phyloP scores from a whole-genome alignment of 1,140 invertebrate species.

The Drosophila repletoides region DNA sequence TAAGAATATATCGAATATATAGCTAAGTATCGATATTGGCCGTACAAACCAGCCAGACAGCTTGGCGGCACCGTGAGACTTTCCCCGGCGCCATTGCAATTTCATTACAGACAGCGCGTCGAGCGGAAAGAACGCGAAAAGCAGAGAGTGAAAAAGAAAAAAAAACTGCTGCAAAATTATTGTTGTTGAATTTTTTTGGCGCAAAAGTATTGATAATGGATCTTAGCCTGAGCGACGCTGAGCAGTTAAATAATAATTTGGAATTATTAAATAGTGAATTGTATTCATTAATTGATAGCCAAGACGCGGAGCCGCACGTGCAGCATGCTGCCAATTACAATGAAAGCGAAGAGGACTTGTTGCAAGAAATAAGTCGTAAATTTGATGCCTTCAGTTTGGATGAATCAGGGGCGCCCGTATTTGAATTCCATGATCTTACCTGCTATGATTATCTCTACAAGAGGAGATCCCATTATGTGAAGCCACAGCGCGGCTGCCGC shows the following conservation, averaged over 20 bases:
- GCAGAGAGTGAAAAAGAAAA: too few species aligned
- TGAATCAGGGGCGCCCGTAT: conserved; percentile 2
- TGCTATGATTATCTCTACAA: too few species aligned
- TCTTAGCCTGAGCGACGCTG: conserved; percentile 10
- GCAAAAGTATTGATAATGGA: background rate
- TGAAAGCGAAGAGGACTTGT: background rate
- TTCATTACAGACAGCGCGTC: conserved; percentile 10
- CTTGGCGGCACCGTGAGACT: conserved; percentile 14
- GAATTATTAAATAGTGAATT: conserved; percentile 27
- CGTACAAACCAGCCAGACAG: conserved; percentile 10
- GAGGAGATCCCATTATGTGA: too few species aligned
- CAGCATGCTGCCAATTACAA: background rate
- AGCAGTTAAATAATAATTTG: conserved; percentile 37
- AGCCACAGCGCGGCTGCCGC: background rate
- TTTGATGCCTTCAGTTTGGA: conserved; percentile 26
- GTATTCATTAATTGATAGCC: conserved; percentile 31
- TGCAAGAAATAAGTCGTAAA: conserved; percentile 33
- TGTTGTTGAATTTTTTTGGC: background rate
- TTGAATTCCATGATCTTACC: conserved; percentile 59
- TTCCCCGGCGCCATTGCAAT: conserved; percentile 7
- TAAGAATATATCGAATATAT: background rate
- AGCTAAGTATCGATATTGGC: too few species aligned
- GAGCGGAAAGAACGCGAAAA: background rate
- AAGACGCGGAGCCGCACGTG: background rate
- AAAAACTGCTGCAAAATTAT: too few species aligned